phyloP scores from a whole-genome alignment of 2,797 vertebrate species.

The Tapirus indicus region DNA sequence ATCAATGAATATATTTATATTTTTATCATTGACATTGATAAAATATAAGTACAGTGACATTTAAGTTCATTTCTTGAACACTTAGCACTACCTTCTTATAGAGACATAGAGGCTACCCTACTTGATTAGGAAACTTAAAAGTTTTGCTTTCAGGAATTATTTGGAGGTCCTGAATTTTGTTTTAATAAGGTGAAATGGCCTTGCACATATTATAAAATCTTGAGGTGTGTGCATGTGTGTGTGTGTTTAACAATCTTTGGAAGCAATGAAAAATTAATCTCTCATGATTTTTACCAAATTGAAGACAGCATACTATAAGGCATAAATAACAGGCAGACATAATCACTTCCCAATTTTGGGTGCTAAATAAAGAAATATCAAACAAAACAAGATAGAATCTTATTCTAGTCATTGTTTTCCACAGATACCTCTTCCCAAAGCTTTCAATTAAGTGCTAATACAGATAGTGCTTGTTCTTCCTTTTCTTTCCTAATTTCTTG shows the following conservation, averaged over 20 bases:
- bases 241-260: background rate
- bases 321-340: background rate
- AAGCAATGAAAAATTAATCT: background rate
- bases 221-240: background rate
- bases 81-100: slow-evolving; percentile 19
- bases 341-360: background rate
- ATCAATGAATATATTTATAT: slow-evolving; percentile 36
- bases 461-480: background rate
- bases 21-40: background rate
- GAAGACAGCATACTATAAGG: background rate
- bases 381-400: background rate
- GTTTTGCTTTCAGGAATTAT: background rate
- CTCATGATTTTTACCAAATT: background rate
- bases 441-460: background rate
- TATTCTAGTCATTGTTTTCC: background rate
- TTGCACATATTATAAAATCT: background rate
- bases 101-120: slow-evolving; percentile 61
- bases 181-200: background rate
- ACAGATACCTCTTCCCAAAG: background rate
- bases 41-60: slow-evolving; percentile 37
- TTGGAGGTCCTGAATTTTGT: background rate
- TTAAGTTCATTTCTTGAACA: slow-evolving; percentile 61
- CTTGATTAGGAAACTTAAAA: background rate
- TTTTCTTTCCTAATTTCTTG: background rate
- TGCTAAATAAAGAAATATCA: background rate